These are phyloP conservation scores for Lutjanus campechanus DNA, from an alignment of 2,797 vertebrate species.

Conservation along the genomic window DNA sequence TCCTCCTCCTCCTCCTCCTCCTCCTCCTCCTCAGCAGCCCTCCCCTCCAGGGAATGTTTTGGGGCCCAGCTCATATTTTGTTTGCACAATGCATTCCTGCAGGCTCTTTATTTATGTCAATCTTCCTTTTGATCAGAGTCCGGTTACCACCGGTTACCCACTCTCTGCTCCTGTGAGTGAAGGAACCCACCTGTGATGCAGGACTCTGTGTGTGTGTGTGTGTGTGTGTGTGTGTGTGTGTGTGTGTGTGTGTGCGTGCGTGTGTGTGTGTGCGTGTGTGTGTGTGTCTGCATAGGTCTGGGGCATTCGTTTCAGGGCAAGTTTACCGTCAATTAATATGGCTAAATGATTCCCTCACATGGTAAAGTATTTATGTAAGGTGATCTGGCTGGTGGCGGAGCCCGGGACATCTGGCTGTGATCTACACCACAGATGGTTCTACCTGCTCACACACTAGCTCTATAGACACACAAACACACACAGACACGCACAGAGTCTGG, in stretches of 20 bases:
- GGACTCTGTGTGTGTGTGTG: conserved; percentile 47
- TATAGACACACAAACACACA: conserved; percentile 36
- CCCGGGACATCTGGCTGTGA: conserved; percentile 88
- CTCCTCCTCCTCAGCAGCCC: conserved; percentile 47
- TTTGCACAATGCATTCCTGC: conserved; percentile 90
- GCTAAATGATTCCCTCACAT: conserved; percentile 94
- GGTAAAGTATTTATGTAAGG: conserved; percentile 93
- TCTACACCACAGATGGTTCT: conserved; percentile 88
- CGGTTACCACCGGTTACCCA: conserved; percentile 84
- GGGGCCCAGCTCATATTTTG: conserved; percentile 88
- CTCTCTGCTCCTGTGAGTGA: conserved; percentile 89
- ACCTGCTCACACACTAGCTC: conserved; percentile 81
- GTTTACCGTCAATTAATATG: conserved; percentile 96
- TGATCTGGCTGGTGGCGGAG: conserved; percentile 85
- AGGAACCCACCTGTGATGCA: conserved; percentile 94
- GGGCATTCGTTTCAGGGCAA: conserved; percentile 89
- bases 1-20: conserved; percentile 36
- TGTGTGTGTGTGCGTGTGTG: conserved; percentile 45
- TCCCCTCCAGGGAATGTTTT: conserved; percentile 85
- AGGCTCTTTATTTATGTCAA: conserved; percentile 91
- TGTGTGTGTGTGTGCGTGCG: conserved; percentile 26
- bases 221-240: conserved; percentile 31
- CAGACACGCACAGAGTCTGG: conserved; percentile 41
- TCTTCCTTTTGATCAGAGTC: conserved; percentile 89
- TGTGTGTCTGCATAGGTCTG: conserved; percentile 55